These are phyloP conservation scores for Barnardius zonarius DNA, from an alignment of 2,113 vertebrate genomes.

Conservation along the genomic window DNA sequence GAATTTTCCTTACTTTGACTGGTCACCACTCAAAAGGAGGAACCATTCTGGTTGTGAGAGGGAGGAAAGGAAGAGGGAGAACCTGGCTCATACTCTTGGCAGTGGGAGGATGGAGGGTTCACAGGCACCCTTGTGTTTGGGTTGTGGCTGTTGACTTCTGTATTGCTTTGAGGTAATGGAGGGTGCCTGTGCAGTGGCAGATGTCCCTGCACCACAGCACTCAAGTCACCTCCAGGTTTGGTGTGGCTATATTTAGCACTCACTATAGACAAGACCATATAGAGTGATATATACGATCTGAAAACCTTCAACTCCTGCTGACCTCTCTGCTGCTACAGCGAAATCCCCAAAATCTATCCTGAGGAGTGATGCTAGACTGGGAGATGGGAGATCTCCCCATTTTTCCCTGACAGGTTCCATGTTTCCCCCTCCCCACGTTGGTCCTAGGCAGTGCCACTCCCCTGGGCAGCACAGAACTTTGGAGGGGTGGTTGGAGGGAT, in stretches of 20 bases:
- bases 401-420: neutral
- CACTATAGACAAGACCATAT: constrained; percentile 44
- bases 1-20: neutral
- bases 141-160: neutral
- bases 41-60: neutral
- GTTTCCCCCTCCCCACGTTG: neutral
- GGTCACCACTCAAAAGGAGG: neutral
- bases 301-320: constrained; percentile 54
- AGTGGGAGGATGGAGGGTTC: neutral
- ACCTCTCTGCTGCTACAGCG: constrained; percentile 6
- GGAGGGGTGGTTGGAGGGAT: neutral
- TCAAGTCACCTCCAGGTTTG: constrained; percentile 59
- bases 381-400: neutral
- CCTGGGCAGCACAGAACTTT: neutral
- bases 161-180: neutral
- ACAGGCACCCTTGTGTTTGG: neutral
- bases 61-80: neutral
- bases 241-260: constrained; percentile 45
- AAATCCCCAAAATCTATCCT: neutral
- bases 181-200: neutral
- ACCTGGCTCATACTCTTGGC: neutral
- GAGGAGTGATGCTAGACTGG: fast-evolving
- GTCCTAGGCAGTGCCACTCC: neutral
- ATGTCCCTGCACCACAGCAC: neutral
- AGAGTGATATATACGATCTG: constrained; percentile 42